Evolutionary conservation across 2,888 invertebrate species (phyloP).

Genomic region (Phaedon cochleariae): DNA sequence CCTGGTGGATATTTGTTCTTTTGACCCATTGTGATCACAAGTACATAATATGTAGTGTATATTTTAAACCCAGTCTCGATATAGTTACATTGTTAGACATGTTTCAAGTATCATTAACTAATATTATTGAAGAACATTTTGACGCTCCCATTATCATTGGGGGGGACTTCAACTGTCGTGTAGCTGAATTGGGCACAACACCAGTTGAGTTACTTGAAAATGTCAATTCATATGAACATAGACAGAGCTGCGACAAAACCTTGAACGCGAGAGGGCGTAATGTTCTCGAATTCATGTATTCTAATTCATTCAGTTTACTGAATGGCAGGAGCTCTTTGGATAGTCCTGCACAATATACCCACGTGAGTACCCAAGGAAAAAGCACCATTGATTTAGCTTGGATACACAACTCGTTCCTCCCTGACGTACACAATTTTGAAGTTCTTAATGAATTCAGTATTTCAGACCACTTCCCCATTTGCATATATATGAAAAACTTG

Average conservation of each 20-base stretch:
- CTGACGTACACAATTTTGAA: too few species aligned
- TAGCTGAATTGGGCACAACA: neutral
- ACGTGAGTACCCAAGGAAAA: too few species aligned
- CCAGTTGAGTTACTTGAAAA: neutral
- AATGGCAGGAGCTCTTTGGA: too few species aligned
- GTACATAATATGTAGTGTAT: neutral
- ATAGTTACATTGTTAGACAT: neutral
- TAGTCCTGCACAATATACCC: too few species aligned
- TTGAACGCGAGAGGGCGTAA: neutral
- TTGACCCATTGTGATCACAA: neutral
- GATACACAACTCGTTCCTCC: too few species aligned
- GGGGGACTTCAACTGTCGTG: neutral
- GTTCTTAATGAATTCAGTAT: too few species aligned
- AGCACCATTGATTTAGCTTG: too few species aligned
- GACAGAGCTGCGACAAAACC: neutral
- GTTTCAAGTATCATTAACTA: neutral
- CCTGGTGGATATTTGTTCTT: neutral
- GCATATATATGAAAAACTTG: too few species aligned
- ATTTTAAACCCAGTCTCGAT: neutral
- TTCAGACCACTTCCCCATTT: too few species aligned
- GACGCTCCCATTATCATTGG: neutral
- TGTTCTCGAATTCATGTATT: neutral
- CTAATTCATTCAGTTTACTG: neutral
- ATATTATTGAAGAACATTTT: neutral
- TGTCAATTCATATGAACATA: neutral